Base-by-base conservation (phyloP, 1,140 invertebrate genomes). In the Drosophila ananassae region DNA sequence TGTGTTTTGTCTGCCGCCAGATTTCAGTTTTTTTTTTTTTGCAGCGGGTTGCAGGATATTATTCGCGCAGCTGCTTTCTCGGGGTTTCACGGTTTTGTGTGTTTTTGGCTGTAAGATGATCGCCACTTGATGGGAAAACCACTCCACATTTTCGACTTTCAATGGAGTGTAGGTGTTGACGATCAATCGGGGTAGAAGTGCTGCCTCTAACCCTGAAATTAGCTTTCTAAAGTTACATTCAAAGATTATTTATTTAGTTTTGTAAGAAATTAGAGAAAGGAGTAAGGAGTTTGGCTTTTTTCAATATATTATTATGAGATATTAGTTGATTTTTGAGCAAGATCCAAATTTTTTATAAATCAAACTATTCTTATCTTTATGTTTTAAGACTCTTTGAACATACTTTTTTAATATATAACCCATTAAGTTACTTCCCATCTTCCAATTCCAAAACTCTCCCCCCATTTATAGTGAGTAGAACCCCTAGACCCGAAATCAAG, bases 21-120 rank as follows among this genome's bases (percentile, higher is more conserved):
- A 63, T 22, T 62, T 71, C 34, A 51, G 61, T 59, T 22, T 62
- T 69, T 73, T 72, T 79, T 69, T 69, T 69, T 82, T 75, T 60
- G 48, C 82, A 78, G 74, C 64, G 55, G 60, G 64, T 53, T 75
- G 81, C 63, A 78, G 46, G 48, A 62, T 52, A 46, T 46, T 66
- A 64, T 50, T 22, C 12, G 64, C 46, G 82, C 81, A 85, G 81
- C 81, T 85, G 81, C 82, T 71, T 60, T 21, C 6, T 32, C 47
- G 46, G 48, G 63, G 61, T 72, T 85, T 37, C 54, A 48, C 28
- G 67, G 61, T 56, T 57, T 58, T 52, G 34, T 37, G 9, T 44
- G 17, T 55, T 44, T 61, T 57, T 53, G 51, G 32, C 28, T 73
- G 64, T 74, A 87, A 81, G 69, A 47, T 78, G 82, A 87, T 85